Evolutionary conservation across 1,140 invertebrate genomes (phyloP).

Genomic region (Heliothis virescens): DNA sequence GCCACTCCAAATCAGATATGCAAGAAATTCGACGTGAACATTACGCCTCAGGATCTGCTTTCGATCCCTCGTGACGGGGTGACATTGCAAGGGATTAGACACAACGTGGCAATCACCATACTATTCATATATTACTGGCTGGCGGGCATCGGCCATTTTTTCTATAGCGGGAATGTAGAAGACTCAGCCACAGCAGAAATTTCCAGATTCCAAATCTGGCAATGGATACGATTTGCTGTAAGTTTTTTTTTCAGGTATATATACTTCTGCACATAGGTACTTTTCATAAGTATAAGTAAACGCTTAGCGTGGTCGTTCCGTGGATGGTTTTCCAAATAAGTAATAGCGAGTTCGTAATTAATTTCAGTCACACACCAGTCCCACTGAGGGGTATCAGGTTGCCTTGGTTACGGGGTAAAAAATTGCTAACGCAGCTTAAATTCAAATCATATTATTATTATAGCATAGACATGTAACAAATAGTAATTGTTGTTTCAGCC

Average conservation of each 20-base stretch:
- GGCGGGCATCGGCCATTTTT: constrained; percentile 89
- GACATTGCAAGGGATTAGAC: constrained; percentile 87
- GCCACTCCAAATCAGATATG: constrained; percentile 81
- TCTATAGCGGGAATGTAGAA: constrained; percentile 89
- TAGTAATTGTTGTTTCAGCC: constrained; percentile 61
- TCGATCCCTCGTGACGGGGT: constrained; percentile 87
- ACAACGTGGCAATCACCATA: constrained; percentile 89
- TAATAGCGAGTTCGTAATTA: too few relatives aligned
- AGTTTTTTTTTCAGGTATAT: constrained; percentile 53
- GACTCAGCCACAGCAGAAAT: constrained; percentile 93
- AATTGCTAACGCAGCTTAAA: too few relatives aligned
- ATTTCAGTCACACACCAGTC: too few relatives aligned
- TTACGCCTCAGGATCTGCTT: constrained; percentile 84
- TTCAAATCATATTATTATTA: too few relatives aligned
- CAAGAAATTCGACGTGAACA: constrained; percentile 66
- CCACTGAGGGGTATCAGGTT: too few relatives aligned
- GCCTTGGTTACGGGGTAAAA: too few relatives aligned
- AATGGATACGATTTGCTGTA: constrained; percentile 90
- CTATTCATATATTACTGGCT: constrained; percentile 91
- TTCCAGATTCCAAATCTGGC: constrained; percentile 91
- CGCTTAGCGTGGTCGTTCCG: too few relatives aligned
- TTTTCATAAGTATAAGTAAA: neutral
- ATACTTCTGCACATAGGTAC: neutral
- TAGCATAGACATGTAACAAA: neutral
- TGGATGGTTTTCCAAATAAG: too few relatives aligned